Base-by-base conservation (phyloP, 2,888 invertebrate species). In the Leptopterna dolabrata region DNA sequence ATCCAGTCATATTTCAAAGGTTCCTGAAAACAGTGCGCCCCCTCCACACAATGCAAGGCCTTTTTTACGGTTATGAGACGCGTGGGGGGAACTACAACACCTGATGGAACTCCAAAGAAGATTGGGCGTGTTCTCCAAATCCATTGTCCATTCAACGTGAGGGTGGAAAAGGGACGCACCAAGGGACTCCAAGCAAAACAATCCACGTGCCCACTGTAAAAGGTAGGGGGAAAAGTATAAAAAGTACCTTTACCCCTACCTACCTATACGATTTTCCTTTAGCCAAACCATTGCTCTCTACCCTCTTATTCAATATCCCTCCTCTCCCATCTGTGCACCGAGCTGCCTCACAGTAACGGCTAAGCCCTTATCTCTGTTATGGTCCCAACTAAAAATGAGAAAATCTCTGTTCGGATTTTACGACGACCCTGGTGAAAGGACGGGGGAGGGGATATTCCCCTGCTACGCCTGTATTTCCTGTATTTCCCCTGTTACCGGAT, bases 391-490 rank as follows among this genome's bases (percentile, higher is more conserved):
- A 76, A 76, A 76, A 76, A 76, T 76, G 76, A 41, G 76, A 41
- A 41, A 76, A 71, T 76, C 43, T 76, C 76, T 76, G 76, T 76
- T 76, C 76, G 76, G 76, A n/a, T 76, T 76, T 76, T 76, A 76
- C 76, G 76, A 43, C 76, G 43, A 76, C 14, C 43, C 76, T n/a
- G n/a, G n/a, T n/a, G n/a, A n/a, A n/a, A n/a, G n/a, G n/a, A n/a
- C n/a, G 76, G 76, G 19, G 24, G 19, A 55, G 43, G 73, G 30
- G 63, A 7, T 63, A 9, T 29, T 27, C 71, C 71, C 13, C 71
- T 27, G 29, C 29, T n/a, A n/a, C n/a, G n/a, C n/a, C n/a, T n/a
- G n/a, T n/a, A n/a, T n/a, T n/a, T n/a, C n/a, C n/a, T n/a, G n/a
- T n/a, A n/a, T 6, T 13, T 43, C n/a, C 76, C 36, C 76, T 55